Base-by-base conservation (phyloP, 92 coral and sea anemone species). In the Porites evermanni region DNA sequence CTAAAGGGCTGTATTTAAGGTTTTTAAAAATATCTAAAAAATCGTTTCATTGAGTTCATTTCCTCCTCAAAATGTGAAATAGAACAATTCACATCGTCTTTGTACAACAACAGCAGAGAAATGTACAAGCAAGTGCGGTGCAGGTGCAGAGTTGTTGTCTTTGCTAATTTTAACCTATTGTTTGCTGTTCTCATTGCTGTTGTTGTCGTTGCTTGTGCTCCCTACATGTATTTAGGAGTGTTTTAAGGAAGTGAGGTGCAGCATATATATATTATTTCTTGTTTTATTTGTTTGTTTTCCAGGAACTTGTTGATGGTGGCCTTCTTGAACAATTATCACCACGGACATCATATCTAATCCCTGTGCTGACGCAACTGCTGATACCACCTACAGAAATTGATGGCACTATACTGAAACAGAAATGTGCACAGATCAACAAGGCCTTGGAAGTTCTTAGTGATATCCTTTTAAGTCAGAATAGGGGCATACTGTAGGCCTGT, bases 231-330 rank as follows among this genome's bases (percentile, higher is more conserved):
- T 2, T 38, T 38, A 38, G 47, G 47, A 38, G 70, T 65, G n/a
- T 24, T 14, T 20, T 16, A 65, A 24, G 70, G 70, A 17, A 65
- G n/a, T 68, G 12, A 20, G 72, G 78, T 13, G 4, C 23, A 10
- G 6, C 20, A 52, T 38, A 12, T 12, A 73, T n/a, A 18, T 51
- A 20, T 8, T 56, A 11, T 64, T 47, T 11, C 17, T 24, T 53
- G 18, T 47, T 65, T 13, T n/a, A 10, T 1, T 1, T 82, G 53
- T 61, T 82, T 29, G 50, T 79, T 23, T 16, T 32, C 50, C 73
- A 97, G 99, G 98, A 95, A 64, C 74, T 93, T 38, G 90, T 95
- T n/a, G 94, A 95, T 88, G 90, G 92, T 65, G 96, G 94, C 26
- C 90, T 88, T 20, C 69, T 83, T 51, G 82, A 81, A 77, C 84